Evolutionary conservation across 2,113 vertebrate species (phyloP).

Genomic region (Emydura subglobosa): DNA sequence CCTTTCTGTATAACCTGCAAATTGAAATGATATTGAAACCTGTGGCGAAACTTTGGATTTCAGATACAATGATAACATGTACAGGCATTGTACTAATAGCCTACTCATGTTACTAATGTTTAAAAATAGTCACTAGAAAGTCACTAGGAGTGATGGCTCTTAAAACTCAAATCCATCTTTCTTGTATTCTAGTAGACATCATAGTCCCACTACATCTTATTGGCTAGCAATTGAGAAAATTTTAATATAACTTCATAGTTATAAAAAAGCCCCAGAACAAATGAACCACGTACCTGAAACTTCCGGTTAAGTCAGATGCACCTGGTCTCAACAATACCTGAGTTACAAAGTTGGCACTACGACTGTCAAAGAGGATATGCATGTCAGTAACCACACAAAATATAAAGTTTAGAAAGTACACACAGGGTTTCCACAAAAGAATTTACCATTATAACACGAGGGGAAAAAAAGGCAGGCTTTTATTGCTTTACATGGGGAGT

Average conservation of each 20-base stretch:
- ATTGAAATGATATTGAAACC: slow-evolving; percentile 18
- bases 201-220: neutral
- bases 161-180: neutral
- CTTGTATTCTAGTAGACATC: neutral
- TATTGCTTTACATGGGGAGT: neutral
- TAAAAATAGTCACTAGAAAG: neutral
- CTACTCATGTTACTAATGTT: neutral
- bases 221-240: neutral
- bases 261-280: neutral
- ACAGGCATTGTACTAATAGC: neutral
- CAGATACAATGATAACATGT: neutral
- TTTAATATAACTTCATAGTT: neutral
- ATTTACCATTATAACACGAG: neutral
- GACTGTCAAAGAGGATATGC: slow-evolving; percentile 80
- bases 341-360: slow-evolving; percentile 94
- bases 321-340: slow-evolving; percentile 94
- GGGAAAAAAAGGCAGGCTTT: neutral
- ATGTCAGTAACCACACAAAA: neutral
- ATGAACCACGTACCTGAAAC: slow-evolving; percentile 88
- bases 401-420: neutral
- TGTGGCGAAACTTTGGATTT: neutral
- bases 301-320: slow-evolving; percentile 96
- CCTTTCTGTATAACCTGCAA: slow-evolving; percentile 92
- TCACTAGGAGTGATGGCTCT: neutral
- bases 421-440: neutral